A percentile compares a stretch with the other conserved stretches of the same genome.
Conservation (phyloP, 2,888 invertebrate genomes). For the Erebia aethiops region DNA sequence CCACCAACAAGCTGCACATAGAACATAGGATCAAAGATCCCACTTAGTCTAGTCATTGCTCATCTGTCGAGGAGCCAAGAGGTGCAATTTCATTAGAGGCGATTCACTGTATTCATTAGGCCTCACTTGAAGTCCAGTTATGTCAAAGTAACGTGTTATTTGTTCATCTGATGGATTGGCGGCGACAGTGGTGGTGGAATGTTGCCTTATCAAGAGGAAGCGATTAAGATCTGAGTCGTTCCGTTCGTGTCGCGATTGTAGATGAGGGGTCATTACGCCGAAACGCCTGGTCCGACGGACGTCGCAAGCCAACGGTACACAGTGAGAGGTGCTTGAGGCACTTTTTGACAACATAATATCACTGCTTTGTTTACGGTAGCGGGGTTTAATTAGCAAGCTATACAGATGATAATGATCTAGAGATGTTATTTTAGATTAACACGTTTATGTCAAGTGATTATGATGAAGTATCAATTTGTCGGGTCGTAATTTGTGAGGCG, state of each 20-base stretch:
- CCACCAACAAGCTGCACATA: background rate
- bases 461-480: constrained; percentile 23
- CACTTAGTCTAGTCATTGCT: constrained; percentile 38
- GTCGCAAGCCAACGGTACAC: constrained; percentile 59
- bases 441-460: constrained; percentile 23
- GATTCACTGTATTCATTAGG: constrained; percentile 40
- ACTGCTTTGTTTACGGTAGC: constrained; percentile 50
- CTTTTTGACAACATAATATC: constrained; percentile 45
- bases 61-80: constrained; percentile 34
- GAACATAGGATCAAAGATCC: constrained; percentile 32
- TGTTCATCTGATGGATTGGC: constrained; percentile 47
- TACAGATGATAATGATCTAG: constrained; percentile 32
- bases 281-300: constrained; percentile 43
- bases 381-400: constrained; percentile 31
- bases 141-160: constrained; percentile 40
- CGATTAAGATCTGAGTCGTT: constrained; percentile 57
- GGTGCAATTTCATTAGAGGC: constrained; percentile 39
- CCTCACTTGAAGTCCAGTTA: constrained; percentile 37
- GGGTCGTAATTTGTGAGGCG: constrained; percentile 6
- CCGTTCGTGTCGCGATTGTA: constrained; percentile 52
- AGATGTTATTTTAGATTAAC: constrained; percentile 33
- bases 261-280: constrained; percentile 60
- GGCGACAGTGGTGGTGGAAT: constrained; percentile 37
- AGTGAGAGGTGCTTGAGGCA: constrained; percentile 43
- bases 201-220: constrained; percentile 46